Evolutionary conservation across 2,113 vertebrate species (phyloP), one percentile per base, ranked within the genome.

Genomic region (Scalopus aquaticus): DNA sequence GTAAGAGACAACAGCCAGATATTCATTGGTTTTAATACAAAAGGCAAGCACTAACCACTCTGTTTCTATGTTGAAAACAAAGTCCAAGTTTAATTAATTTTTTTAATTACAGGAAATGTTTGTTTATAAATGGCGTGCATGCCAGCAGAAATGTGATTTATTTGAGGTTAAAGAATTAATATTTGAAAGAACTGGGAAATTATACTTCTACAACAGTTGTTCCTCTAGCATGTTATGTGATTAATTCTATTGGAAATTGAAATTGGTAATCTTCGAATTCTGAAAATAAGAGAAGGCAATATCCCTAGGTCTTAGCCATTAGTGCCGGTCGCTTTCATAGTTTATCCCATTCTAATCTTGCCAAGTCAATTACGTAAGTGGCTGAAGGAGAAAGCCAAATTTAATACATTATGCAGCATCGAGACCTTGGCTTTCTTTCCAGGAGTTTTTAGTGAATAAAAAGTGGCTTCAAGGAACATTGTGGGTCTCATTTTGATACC

Each of bases 211-310:
- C 10, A 93, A 62, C 69, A 90, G 26, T 32, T 86, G 49, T 37
- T 93, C 79, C 30, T 46, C n/a, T 28, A 88, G 32, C 2, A 24
- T 95, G n/a, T 85, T 77, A 26, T 24, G 60, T 76, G 83, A 51
- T 92, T 82, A 70, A n/a, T 92, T 91, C 39, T 92, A 77, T 80
- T 79, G 88, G 28, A 94, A 96, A 81, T 32, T 80, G 16, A 89
- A 94, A 87, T 62, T 11, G 70, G 39, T 87, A 44, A 82, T 54
- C 42, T 3, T 88, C 46, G 32, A 15, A 30, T 15, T 89, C 37
- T 73, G 67, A 16, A 77, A 84, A 22, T 49, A 15, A 70, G 24
- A 70, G 16, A 4, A 2, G 42, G 10, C 74, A 37, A 6, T 60
- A 69, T 16, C 32, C 49, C 74, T 77, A 7, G 54, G 87, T 60